Base-by-base conservation (phyloP, 2,888 invertebrate genomes). In the Sarcophaga carnaria region DNA sequence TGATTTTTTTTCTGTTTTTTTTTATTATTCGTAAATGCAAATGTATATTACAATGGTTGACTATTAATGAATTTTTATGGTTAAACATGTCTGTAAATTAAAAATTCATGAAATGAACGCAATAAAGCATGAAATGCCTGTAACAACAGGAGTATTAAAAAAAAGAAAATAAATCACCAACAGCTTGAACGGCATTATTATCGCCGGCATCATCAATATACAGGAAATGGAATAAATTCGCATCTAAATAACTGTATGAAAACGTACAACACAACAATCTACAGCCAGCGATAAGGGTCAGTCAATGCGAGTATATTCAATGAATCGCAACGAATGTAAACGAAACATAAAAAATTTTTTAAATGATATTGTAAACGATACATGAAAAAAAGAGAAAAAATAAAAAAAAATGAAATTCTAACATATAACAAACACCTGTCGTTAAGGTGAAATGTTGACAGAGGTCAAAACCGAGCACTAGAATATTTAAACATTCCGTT, bases 41-140 rank as follows among this genome's bases (percentile, higher is more conserved):
- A 64, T 78, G 22, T 14, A 20, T 70, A 11, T 12, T 14, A 62
- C 22, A 74, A 72, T 60, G 45, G 17, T 12, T 54, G 22, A 63
- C 14, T 78, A 11, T 66, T 59, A 75, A 60, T 71, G 27, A 75
- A 71, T 79, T 66, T 82, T n/a, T 64, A 74, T 70, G 82, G 75
- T 79, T 64, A 82, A 82, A 85, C 49, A 72, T 80, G 37, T 37
- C 10, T 37, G 75, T 62, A 71, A 75, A 82, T 82, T 82, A 79
- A 71, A 76, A 79, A 79, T 79, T 74, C 75, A 82, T 79, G 66
- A 79, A 71, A 62, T 49, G 25, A 54, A 45, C 66, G 69, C n/a
- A 67, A 63, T 69, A 63, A 72, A 27, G 10, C 37, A 37, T 37
- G 10, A 37, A 71, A 67, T 14, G 59, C 70, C 0, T 70, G 25